Evolutionary conservation across 2,113 vertebrate genomes (phyloP).

Genomic region (Mesitornis unicolor): DNA sequence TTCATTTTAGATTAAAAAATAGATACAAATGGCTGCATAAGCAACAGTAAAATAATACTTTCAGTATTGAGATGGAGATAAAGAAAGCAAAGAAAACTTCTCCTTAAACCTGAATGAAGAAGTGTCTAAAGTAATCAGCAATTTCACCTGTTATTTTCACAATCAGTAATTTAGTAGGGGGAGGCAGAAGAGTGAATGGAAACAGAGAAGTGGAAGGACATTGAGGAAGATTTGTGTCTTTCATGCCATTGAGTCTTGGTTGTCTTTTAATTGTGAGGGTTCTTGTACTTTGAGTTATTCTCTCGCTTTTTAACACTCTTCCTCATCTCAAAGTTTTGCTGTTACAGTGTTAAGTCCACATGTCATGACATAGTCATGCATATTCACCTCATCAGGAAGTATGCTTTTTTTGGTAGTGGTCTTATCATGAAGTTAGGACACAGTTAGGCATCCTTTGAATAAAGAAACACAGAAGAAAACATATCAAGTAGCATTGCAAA

Average conservation of each 20-base stretch:
- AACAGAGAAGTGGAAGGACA: neutral
- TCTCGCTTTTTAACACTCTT: neutral
- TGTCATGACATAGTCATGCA: neutral
- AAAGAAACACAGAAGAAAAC: neutral
- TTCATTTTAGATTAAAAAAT: neutral
- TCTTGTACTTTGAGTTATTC: neutral
- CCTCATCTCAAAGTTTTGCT: neutral
- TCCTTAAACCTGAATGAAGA: neutral
- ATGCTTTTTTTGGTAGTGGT: neutral
- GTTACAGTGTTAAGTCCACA: rapidly evolving
- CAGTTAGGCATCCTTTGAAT: neutral
- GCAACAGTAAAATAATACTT: neutral
- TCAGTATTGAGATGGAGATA: neutral
- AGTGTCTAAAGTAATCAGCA: neutral
- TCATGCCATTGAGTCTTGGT: neutral
- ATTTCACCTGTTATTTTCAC: neutral
- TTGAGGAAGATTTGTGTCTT: no score
- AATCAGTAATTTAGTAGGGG: neutral
- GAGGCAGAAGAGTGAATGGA: neutral
- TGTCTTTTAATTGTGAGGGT: neutral
- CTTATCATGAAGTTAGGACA: neutral
- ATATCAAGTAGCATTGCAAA: neutral
- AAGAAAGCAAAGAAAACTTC: neutral
- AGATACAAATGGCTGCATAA: neutral
- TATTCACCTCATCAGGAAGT: neutral